Base-by-base conservation (phyloP, 1,140 invertebrate species). In the Cydia strobilella region DNA sequence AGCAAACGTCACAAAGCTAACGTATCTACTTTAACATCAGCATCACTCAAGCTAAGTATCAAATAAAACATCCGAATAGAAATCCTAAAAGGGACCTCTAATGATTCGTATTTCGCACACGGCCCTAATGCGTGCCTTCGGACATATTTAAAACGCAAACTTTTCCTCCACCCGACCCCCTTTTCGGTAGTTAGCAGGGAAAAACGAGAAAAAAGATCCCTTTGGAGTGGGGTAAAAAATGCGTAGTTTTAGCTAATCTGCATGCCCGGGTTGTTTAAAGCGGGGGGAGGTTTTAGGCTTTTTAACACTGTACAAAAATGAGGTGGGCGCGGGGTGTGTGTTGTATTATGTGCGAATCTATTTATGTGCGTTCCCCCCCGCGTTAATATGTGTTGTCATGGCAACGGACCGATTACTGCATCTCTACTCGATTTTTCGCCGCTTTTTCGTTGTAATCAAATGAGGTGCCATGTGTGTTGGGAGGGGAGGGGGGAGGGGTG, bases 181-280 rank as follows among this genome's bases (percentile, higher is more conserved):
- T 88, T 90, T 90, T 92, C 82, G 90, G 90, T 90, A 91, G 90
- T 91, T 91, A 91, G 86, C 86, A 54, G 82, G 82, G 66, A 75
- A 82, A 74, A 86, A 83, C 77, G 81, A 84, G 83, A 86, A 83
- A 89, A 90, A 87, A 83, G 74, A 80, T 80, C 82, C 82, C 85
- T 71, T 75, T 75, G 75, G 77, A 79, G 84, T 79, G 84, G 88
- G 91, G 92, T 93, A 90, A 93, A 93, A 93, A 93, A 92, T 93
- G 89, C 93, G 91, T 93, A 93, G 93, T 93, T 93, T 93, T 93
- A 93, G 92, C 93, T 93, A 93, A 93, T 93, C 93, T 93, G 87
- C 92, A 92, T 92, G 87, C 80, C 82, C 84, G 80, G 81, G 77
- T 76, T 86, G 83, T 89, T 92, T 91, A 90, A 92, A 92, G 82